Percentiles rank a stretch among this genome's conserved stretches.
Evolutionary conservation across 2,888 invertebrate species (phyloP).

Genomic region (Diarsia mendica): DNA sequence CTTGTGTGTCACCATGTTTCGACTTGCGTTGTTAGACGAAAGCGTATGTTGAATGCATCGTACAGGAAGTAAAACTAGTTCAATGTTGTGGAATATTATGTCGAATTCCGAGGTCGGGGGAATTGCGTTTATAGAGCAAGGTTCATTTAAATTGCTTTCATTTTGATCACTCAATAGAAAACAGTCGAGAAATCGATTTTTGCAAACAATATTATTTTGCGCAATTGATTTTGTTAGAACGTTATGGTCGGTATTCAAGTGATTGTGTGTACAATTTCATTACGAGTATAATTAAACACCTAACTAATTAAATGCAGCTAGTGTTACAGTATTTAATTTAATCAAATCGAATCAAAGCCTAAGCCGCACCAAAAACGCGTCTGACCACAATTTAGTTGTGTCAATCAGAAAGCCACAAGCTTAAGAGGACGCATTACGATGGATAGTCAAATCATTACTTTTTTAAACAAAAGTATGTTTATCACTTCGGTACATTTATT

Average conservation of each 20-base stretch:
- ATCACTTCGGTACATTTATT: too few species aligned
- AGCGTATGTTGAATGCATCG: slow-evolving; percentile 20
- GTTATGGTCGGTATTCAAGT: background rate
- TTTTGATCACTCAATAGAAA: background rate
- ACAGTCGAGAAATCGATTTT: background rate
- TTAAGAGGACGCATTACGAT: too few species aligned
- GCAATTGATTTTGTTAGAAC: background rate
- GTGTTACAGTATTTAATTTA: background rate
- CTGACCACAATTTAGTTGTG: slow-evolving; percentile 21
- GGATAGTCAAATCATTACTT: too few species aligned
- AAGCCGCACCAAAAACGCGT: background rate
- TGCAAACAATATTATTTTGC: background rate
- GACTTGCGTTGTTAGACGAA: slow-evolving; percentile 34
- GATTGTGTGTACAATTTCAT: background rate
- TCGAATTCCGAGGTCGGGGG: background rate
- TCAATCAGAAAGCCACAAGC: slow-evolving; percentile 32
- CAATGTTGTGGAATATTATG: slow-evolving; percentile 19
- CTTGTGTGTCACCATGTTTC: slow-evolving; percentile 41
- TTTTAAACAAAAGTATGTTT: too few species aligned
- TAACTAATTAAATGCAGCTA: background rate
- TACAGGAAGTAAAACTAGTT: slow-evolving; percentile 19
- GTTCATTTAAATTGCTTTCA: background rate
- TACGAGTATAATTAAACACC: background rate
- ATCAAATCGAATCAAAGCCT: background rate
- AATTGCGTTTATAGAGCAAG: background rate